Evolutionary conservation across 2,113 vertebrate genomes (phyloP), one percentile per base, ranked within the genome.

Genomic region (Fulica atra): DNA sequence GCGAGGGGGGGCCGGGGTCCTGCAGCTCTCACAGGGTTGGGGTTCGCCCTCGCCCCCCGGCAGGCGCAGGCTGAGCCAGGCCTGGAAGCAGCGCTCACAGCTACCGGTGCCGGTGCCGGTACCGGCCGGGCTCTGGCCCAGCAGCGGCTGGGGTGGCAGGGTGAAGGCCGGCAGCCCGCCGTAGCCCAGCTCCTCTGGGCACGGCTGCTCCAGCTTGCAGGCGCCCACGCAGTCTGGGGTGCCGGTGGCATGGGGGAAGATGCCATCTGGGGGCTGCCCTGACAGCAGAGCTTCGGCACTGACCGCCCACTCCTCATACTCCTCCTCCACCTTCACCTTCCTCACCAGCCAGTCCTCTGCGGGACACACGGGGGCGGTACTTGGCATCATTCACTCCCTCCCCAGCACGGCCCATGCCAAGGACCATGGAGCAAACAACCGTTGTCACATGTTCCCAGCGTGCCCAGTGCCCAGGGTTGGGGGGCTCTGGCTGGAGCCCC

Each of bases 241-340:
- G 48, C 93, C 2, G 31, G 80, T 2, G 46, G 36, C 1, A 1
- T 14, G 36, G 81, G 88, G 15, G 16, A 94, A 33, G 14, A 84
- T 13, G 2, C 81, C 73, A 0, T 53, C 44, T 0, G 35, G 59
- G 1, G 83, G 68, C 40, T 81, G 88, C 8, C 86, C 64, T 0
- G 46, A 59, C 46, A 93, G 63, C 19, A 65, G 33, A 13, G 60
- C 65, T 38, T 80, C 79, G 0, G 92, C 26, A 11, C 61, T 51
- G 2, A 38, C n/a, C 1, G 81, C 61, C 92, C 95, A 96, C 2
- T 95, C 96, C 16, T 97, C 94, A 5, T 88, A 94, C 8, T 97
- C 97, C 31, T 98, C 97, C 60, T 98, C 97, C 77, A 98, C 97
- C 79, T 98, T 98, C 93, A 98, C 98, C 61, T 96, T 97, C 38